Base-by-base conservation (phyloP, 2,797 vertebrate genomes). In the Neosalanx taihuensis region DNA sequence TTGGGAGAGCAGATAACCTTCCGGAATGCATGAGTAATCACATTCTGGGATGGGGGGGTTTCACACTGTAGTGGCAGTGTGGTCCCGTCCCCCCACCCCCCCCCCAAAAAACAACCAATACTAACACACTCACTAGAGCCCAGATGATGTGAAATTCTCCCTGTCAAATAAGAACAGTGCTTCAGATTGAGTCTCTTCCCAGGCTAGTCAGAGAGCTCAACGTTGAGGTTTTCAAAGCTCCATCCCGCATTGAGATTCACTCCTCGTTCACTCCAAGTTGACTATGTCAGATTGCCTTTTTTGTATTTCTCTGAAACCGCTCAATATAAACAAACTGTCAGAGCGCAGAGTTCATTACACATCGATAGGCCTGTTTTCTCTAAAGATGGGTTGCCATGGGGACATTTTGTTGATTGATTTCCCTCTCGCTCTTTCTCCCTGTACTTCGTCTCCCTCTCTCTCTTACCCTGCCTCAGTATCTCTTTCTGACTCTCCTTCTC, bases 11-110 rank as follows among this genome's bases (percentile, higher is more conserved):
- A 70, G 59, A 49, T 62, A 69, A 31, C 72, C 69, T 23, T 51
- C 33, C 31, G 65, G 49, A 70, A 70, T 69, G 56, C 51, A 29
- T 71, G 72, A 74, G 33, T 76, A 26, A 67, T 73, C 58, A 77
- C 23, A 71, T 41, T 1, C 35, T 3, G 6, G 18, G 57, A 51
- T 57, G 69, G 18, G 65, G 74, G 65, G 64, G 70, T 78, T 82
- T 80, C 59, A 74, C 69, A 82, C 67, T 15, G 62, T 37, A 69
- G 53, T 72, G 72, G 26, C 29, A 46, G 29, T 67, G 31, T 71
- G 64, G 31, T 72, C 41, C 71, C 23, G 23, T 26, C 23, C 23
- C 23, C 23, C 1, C 23, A 1, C 23, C 23, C 23, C 23, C 23
- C 23, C 23, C 23, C 23, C 23, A 1, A 1, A 26, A 46, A 3